A percentile compares a stretch with the other conserved stretches of the same genome.
These are phyloP conservation scores for Eutrigla gurnardus DNA, from an alignment of 2,797 vertebrate species.

Conservation along the genomic window DNA sequence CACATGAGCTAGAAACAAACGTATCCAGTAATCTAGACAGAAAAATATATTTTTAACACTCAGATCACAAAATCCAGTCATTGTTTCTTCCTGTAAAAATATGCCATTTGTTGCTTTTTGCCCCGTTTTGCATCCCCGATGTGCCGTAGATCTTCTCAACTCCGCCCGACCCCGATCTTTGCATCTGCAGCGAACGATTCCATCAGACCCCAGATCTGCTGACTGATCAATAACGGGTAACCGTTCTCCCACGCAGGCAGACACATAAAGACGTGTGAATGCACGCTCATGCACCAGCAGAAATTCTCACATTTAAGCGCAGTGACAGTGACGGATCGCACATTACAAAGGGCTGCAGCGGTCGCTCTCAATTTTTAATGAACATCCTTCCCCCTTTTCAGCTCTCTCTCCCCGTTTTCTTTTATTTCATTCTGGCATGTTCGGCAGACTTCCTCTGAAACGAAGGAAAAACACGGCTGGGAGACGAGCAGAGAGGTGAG, in stretches of 20 bases:
- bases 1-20: background rate
- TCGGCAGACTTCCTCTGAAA: conserved; percentile 45
- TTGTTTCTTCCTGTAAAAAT: too few relatives aligned
- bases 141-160: background rate
- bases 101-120: too few relatives aligned
- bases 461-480: conserved; percentile 40
- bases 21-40: background rate
- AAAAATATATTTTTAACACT: too few relatives aligned
- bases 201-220: background rate
- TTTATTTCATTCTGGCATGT: conserved; percentile 54
- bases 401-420: conserved; percentile 23
- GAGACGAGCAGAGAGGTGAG: conserved; percentile 48
- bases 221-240: background rate
- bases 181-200: conserved; percentile 1
- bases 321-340: conserved; percentile 42
- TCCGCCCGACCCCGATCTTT: background rate
- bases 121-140: background rate
- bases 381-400: conserved; percentile 45
- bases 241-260: background rate
- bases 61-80: too few relatives aligned
- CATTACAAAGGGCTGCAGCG: conserved; percentile 56
- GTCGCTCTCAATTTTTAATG: conserved; percentile 73
- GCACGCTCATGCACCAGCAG: background rate
- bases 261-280: conserved; percentile 1
- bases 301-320: conserved; percentile 26